Base-by-base conservation (phyloP, 2,888 invertebrate genomes). In the Archips xylosteana region DNA sequence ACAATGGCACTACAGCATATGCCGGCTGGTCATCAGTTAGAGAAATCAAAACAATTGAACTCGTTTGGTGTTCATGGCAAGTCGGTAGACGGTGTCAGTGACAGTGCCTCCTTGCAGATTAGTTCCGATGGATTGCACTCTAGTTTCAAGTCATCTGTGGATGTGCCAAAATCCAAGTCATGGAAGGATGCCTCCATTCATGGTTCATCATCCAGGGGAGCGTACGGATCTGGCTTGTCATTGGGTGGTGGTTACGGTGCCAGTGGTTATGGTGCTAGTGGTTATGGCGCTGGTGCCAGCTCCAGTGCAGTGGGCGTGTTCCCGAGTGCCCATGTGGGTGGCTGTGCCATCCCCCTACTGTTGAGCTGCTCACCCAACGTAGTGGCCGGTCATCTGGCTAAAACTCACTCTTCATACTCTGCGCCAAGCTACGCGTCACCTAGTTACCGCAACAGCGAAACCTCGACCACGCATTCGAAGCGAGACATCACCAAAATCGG, bases 351-450 rank as follows among this genome's bases (percentile, higher is more conserved):
- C 47, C 94, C 94, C 2, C 78, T 94, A 66, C 81, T 94, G 42
- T 79, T 94, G 59, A 94, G 94, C 79, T 94, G 94, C 79, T 90
- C 90, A 0, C 94, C 94, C 1, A 88, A 89, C 0, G 89, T 94
- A 8, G 89, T 89, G 1, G 85, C 89, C 10, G 93, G 93, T 5
- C 90, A 86, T 75, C 79, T 92, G 75, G 86, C 90, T 6, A 91
- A 91, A 75, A 61, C 87, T 1, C 85, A 87, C 6, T 54, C 60
- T 47, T 71, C 72, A 13, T 75, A 75, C 67, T 65, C 62, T 13
- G 75, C 83, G 2, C 71, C 77, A 2, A 77, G 85, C 12, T 88
- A 87, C 76, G 76, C 81, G 6, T 76, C 85, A 0, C 84, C 91
- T 13, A 82, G 88, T 9, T 94, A 90, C 78, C 89, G 91, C 77